These are phyloP conservation scores for Salticus scenicus DNA, from an alignment of 2,888 invertebrate genomes.

Conservation along the genomic window DNA sequence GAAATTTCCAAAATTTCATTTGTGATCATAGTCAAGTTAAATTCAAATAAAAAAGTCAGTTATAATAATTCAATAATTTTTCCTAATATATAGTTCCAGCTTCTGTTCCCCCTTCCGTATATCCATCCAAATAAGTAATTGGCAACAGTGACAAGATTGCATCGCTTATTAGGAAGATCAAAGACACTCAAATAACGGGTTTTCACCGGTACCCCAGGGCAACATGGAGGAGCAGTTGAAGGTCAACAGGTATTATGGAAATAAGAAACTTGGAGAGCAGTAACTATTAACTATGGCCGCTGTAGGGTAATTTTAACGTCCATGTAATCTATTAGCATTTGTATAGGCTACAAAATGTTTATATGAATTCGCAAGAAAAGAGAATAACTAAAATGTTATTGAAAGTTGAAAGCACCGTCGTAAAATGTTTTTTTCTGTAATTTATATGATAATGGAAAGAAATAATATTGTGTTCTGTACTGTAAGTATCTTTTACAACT, in stretches of 20 bases:
- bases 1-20: too few species aligned
- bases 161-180: conserved; percentile 50
- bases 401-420: too few species aligned
- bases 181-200: conserved; percentile 65
- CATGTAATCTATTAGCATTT: conserved; percentile 30
- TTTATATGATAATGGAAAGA: too few species aligned
- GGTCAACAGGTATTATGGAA: conserved; percentile 58
- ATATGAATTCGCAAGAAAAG: too few species aligned
- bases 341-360: conserved; percentile 13
- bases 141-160: conserved; percentile 54
- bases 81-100: background rate
- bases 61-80: too few species aligned
- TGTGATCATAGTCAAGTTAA: too few species aligned
- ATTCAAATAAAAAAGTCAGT: too few species aligned
- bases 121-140: conserved; percentile 37
- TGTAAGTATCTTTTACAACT: too few species aligned
- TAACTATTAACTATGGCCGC: conserved; percentile 37
- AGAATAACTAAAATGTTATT: too few species aligned
- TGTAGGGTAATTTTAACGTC: conserved; percentile 28
- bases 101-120: background rate
- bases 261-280: conserved; percentile 24
- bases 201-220: conserved; percentile 46
- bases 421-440: too few species aligned
- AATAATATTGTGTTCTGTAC: too few species aligned
- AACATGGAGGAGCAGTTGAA: conserved; percentile 21